Evolutionary conservation across 1,140 invertebrate genomes (phyloP).

Genomic region (Drosophila sturtevanti): DNA sequence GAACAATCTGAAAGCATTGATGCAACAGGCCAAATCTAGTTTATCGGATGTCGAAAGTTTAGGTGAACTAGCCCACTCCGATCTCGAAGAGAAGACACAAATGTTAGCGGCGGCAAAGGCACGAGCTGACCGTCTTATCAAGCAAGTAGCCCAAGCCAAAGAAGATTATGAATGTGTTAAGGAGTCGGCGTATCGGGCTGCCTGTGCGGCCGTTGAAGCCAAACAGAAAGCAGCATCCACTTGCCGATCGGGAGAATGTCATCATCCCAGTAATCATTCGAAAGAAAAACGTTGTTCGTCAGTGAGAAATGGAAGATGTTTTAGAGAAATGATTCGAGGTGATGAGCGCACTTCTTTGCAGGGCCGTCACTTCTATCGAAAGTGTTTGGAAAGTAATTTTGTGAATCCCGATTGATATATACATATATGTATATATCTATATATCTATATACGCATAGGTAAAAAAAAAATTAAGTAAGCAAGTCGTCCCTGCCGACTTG

Average conservation of each 20-base stretch:
- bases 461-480: too few relatives aligned
- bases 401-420: too few relatives aligned
- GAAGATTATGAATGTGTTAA: conserved; percentile 85
- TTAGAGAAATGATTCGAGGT: too few relatives aligned
- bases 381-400: too few relatives aligned
- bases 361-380: too few relatives aligned
- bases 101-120: conserved; percentile 85
- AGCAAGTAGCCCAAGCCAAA: conserved; percentile 84
- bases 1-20: conserved; percentile 68
- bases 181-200: conserved; percentile 85
- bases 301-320: too few relatives aligned
- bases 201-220: conserved; percentile 85
- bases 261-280: too few relatives aligned
- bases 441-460: too few relatives aligned
- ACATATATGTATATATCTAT: too few relatives aligned
- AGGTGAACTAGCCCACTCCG: conserved; percentile 83
- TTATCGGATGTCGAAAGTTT: conserved; percentile 85
- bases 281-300: too few relatives aligned
- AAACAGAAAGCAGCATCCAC: conserved; percentile 49
- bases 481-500: too few relatives aligned
- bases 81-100: conserved; percentile 85
- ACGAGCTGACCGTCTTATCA: conserved; percentile 84
- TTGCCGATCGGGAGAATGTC: neutral
- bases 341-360: too few relatives aligned
- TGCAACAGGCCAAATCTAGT: conserved; percentile 84